Conservation (phyloP, 2,888 invertebrate genomes). For the Leptinotarsa rubiginosa region DNA sequence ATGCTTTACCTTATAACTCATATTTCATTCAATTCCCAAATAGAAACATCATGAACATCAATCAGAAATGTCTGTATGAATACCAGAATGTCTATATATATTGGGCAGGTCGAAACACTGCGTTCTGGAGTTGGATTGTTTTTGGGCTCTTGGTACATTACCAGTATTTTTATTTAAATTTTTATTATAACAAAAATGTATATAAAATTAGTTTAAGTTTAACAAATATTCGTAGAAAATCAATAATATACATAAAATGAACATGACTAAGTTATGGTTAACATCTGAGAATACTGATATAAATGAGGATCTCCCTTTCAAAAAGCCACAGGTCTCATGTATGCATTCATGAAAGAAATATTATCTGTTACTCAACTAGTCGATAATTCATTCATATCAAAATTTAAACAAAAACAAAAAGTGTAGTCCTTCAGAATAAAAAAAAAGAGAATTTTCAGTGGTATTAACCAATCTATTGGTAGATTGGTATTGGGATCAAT, state of each 20-base stretch:
- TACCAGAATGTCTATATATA: no score
- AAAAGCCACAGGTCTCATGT: neutral
- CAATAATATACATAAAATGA: constrained; percentile 17
- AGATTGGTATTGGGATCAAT: no score
- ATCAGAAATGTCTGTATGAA: no score
- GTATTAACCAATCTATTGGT: no score
- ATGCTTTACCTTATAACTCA: no score
- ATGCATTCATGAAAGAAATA: neutral
- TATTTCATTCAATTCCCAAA: no score
- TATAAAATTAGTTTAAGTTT: constrained; percentile 14
- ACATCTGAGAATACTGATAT: constrained; percentile 19
- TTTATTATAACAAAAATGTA: constrained; percentile 9
- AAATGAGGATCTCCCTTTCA: constrained; percentile 13
- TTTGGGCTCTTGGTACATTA: neutral
- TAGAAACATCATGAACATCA: no score
- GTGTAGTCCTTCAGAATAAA: neutral
- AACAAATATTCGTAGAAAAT: constrained; percentile 16
- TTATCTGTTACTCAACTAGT: neutral
- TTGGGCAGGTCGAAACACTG: no score
- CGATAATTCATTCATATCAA: neutral
- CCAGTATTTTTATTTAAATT: neutral
- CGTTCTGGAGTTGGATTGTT: no score
- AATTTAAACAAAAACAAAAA: neutral
- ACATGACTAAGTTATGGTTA: constrained; percentile 18
- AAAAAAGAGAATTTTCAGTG: neutral